These are phyloP conservation scores for Sebastolobus alascanus DNA, from an alignment of 2,797 vertebrate species.

Conservation along the genomic window DNA sequence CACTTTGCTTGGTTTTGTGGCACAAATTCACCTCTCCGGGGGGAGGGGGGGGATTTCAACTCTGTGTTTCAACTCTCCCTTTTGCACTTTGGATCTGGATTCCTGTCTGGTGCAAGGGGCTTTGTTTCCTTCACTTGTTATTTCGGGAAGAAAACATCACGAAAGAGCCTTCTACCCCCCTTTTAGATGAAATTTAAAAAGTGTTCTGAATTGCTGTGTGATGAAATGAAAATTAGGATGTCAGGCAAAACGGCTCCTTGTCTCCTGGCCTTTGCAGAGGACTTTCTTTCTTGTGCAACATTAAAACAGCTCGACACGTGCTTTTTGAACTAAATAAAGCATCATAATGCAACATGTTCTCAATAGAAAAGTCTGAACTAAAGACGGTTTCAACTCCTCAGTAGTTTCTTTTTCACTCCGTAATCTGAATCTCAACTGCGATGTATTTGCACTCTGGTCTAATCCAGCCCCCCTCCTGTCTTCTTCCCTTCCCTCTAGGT, in stretches of 20 bases:
- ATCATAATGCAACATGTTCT: too few relatives aligned
- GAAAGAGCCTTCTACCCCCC: too few relatives aligned
- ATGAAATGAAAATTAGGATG: background rate
- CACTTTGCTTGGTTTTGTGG: background rate
- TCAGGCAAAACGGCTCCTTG: background rate
- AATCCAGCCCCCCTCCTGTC: background rate
- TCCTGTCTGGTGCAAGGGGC: background rate
- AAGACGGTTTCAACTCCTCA: too few relatives aligned
- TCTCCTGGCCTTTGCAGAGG: background rate
- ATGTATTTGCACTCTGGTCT: background rate
- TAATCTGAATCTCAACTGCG: background rate
- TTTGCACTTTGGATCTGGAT: slow-evolving; percentile 8
- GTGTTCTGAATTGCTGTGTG: background rate
- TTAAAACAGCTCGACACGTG: too few relatives aligned
- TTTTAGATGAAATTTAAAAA: too few relatives aligned
- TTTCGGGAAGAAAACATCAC: too few relatives aligned
- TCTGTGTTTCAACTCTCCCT: slow-evolving; percentile 14
- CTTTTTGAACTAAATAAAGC: too few relatives aligned
- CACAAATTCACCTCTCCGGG: background rate
- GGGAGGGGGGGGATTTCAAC: background rate
- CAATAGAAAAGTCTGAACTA: too few relatives aligned
- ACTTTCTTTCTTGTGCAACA: too few relatives aligned
- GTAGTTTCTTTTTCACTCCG: background rate
- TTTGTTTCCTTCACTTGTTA: slow-evolving; percentile 1
- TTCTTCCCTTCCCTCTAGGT: slow-evolving; percentile 31